These are phyloP conservation scores for Catotricha subobsoleta DNA, from an alignment of 2,888 invertebrate species.

Conservation along the genomic window DNA sequence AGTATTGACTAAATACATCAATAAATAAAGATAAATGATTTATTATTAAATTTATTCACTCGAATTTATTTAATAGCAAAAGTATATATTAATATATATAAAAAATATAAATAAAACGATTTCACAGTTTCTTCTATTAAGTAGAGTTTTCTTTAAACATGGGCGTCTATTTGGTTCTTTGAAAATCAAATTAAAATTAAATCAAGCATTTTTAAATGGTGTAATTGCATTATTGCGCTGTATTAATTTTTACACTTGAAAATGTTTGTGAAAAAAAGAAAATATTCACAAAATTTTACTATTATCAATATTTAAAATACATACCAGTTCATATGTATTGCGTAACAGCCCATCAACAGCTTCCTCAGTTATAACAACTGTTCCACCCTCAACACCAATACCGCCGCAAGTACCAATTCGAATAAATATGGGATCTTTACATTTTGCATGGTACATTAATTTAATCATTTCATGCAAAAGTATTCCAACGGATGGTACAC, in stretches of 20 bases:
- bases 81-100: too few species aligned
- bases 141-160: too few species aligned
- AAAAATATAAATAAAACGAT: too few species aligned
- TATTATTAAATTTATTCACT: too few species aligned
- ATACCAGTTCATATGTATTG: constrained; percentile 67
- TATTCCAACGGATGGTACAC: constrained; percentile 88
- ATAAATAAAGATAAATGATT: too few species aligned
- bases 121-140: too few species aligned
- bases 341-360: constrained; percentile 76
- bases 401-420: constrained; percentile 90
- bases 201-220: background rate
- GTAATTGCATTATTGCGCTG: background rate
- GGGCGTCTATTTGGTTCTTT: too few species aligned
- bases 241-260: background rate
- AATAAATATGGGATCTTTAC: constrained; percentile 77
- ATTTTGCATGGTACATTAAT: constrained; percentile 80
- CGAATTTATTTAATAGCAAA: too few species aligned
- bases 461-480: constrained; percentile 92
- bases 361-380: constrained; percentile 82
- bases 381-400: constrained; percentile 79
- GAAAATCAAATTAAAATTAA: background rate
- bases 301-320: constrained; percentile 16
- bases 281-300: too few species aligned
- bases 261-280: too few species aligned
- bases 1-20: constrained; percentile 68